Percentiles rank a stretch among this genome's conserved stretches.
Conservation (phyloP, 2,797 vertebrate genomes). For the Eptatretus atami region DNA sequence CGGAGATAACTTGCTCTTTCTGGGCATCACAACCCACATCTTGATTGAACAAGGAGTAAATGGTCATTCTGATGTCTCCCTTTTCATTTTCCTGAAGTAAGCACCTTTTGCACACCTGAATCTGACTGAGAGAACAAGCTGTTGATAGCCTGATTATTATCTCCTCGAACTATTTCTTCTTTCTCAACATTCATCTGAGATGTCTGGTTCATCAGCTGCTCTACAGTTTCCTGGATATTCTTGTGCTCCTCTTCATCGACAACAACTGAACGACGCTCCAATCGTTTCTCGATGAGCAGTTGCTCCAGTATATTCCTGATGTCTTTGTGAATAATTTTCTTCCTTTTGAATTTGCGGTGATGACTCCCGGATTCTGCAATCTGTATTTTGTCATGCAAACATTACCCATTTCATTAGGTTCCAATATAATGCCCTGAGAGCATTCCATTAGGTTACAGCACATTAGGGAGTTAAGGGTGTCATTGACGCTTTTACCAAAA, state of each 20-base stretch:
- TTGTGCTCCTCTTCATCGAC: constrained; percentile 48
- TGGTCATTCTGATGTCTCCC: constrained; percentile 51
- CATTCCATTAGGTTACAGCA: constrained; percentile 37
- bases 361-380: constrained; percentile 37
- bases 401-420: constrained; percentile 53
- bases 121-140: constrained; percentile 24
- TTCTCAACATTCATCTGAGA: constrained; percentile 20
- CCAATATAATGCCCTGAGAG: constrained; percentile 41
- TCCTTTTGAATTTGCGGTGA: constrained; percentile 49
- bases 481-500: constrained; percentile 44
- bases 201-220: constrained; percentile 35
- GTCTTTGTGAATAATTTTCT: constrained; percentile 39
- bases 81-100: constrained; percentile 65
- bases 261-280: constrained; percentile 19
- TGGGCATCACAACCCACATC: constrained; percentile 16
- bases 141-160: constrained; percentile 42
- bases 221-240: constrained; percentile 32
- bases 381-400: constrained; percentile 68
- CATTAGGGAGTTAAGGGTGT: constrained; percentile 48
- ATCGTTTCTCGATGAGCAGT: constrained; percentile 27
- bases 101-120: constrained; percentile 24
- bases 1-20: constrained; percentile 29
- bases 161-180: constrained; percentile 38
- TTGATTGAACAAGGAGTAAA: constrained; percentile 57
- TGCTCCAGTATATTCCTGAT: constrained; percentile 50